Evolutionary conservation across 2,888 invertebrate species (phyloP).

Genomic region (Operophtera brumata): DNA sequence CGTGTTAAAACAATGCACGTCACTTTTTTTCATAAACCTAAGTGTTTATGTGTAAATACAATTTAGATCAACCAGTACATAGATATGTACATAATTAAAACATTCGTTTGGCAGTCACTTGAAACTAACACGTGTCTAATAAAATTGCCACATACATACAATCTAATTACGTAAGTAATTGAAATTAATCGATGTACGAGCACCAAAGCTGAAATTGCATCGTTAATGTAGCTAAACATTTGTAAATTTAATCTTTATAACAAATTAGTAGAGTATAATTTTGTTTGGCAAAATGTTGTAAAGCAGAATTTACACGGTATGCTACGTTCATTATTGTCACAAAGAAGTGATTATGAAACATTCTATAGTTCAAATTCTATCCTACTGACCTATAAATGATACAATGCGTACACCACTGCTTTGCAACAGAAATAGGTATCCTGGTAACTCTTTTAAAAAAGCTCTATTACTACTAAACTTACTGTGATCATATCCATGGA

Average conservation of each 20-base stretch:
- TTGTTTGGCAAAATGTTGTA: neutral
- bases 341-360: neutral
- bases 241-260: neutral
- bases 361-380: slow-evolving; percentile 2
- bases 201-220: slow-evolving; percentile 16
- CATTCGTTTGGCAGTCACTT: neutral
- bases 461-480: too few species aligned
- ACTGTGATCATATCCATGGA: too few species aligned
- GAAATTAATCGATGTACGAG: slow-evolving; percentile 19
- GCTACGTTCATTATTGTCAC: slow-evolving; percentile 1
- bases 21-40: too few species aligned
- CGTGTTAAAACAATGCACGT: too few species aligned
- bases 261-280: neutral
- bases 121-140: slow-evolving; percentile 18
- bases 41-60: too few species aligned
- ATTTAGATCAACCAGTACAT: too few species aligned
- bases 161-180: slow-evolving; percentile 19
- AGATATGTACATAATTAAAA: neutral
- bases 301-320: neutral
- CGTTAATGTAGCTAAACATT: slow-evolving; percentile 1
- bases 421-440: too few species aligned
- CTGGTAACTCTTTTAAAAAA: too few species aligned
- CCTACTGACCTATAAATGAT: neutral
- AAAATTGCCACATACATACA: slow-evolving; percentile 16
- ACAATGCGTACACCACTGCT: too few species aligned